Evolutionary conservation across 2,113 vertebrate species (phyloP), one percentile per base, ranked within the genome.

Genomic region (Setophaga kirtlandii): DNA sequence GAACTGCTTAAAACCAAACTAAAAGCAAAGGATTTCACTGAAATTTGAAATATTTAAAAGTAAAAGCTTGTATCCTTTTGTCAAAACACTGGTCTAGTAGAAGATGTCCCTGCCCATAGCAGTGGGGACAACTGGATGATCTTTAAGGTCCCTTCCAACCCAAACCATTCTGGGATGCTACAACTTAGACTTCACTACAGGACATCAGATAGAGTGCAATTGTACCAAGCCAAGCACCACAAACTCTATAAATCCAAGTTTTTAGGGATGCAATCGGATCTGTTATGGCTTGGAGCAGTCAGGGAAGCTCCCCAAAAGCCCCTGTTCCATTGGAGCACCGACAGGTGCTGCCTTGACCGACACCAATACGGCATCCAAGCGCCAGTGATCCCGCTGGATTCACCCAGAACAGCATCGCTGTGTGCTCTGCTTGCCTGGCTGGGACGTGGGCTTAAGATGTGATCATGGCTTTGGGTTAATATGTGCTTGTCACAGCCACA

Each of bases 331-430:
- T 15, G 2, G 2, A 60, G 44, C n/a, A 55, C 25, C 0, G 1
- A 44, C 35, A 46, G 83, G 39, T 0, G 0, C 82, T 69, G 78
- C 27, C 39, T n/a, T 33, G 5, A 13, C 19, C 12, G 6, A 69
- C 50, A n/a, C 28, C 2, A 2, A 18, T n/a, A 15, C 0, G 0
- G 65, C 31, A 33, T 0, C 10, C 33, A 19, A n/a, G 68, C 7
- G 70, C n/a, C 52, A 0, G 0, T 12, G 65, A 69, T 65, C 55
- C 74, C 0, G 0, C 50, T 15, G 82, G 37, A 73, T n/a, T 78
- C 44, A 18, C 69, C 31, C 4, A 23, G 47, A 15, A 14, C 0
- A 3, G 5, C 64, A 21, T 30, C 2, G 1, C 46, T 49, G 39
- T 17, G 41, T 31, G 31, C 24, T 31, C 30, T 69, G 52, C 71